Evolutionary conservation across 2,113 vertebrate genomes (phyloP).

Genomic region (Notechis scutatus): DNA sequence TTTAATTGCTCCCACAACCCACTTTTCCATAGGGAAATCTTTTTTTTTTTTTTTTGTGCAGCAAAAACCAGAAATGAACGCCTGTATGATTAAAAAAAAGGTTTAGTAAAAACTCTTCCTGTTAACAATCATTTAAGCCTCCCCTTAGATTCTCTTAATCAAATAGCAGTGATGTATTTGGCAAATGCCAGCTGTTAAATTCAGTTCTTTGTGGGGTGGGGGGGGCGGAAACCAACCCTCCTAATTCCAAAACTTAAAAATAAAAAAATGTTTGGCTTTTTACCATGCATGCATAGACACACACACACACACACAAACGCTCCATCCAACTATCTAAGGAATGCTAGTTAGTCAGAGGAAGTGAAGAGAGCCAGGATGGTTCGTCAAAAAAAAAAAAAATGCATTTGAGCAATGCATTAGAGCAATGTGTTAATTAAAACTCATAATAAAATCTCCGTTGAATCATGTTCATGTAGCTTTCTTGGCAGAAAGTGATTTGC

Average conservation of each 20-base stretch:
- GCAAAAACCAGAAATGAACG: neutral
- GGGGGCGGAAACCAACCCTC: neutral
- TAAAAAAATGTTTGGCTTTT: neutral
- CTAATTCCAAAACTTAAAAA: neutral
- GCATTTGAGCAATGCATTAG: neutral
- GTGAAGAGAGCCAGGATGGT: neutral
- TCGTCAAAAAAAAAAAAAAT: neutral
- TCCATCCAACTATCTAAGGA: conserved; percentile 22
- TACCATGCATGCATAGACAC: neutral
- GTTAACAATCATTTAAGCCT: neutral
- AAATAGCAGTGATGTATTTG: neutral
- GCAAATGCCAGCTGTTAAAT: fast-evolving
- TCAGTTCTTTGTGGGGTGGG: neutral
- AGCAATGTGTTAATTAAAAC: neutral
- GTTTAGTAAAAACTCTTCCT: neutral
- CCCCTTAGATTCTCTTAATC: neutral
- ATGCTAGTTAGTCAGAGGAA: conserved; percentile 13
- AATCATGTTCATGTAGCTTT: neutral
- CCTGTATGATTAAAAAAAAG: neutral
- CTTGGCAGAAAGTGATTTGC: neutral
- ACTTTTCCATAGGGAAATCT: neutral
- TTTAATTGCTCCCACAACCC: neutral
- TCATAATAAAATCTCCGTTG: neutral
- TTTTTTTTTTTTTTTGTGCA: neutral
- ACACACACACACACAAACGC: neutral